Percentiles rank a stretch among this genome's conserved stretches.
Conservation (phyloP, 2,888 invertebrate genomes). For the Limnephilus marmoratus region DNA sequence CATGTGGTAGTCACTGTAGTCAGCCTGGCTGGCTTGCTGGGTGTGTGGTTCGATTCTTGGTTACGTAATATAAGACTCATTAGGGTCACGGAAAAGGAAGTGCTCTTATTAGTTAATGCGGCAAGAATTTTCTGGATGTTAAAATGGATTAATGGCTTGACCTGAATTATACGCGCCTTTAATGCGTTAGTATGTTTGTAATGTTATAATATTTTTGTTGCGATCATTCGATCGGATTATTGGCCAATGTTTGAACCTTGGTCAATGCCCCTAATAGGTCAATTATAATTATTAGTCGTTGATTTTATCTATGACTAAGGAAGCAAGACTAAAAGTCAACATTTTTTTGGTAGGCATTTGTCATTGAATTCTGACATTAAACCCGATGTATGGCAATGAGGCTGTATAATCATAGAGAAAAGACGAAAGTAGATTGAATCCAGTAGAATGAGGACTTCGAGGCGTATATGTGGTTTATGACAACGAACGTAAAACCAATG, state of each 20-base stretch:
- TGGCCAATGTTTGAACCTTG: background rate
- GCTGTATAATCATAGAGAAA: too few relatives aligned
- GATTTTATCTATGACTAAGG: background rate
- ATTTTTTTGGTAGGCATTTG: background rate
- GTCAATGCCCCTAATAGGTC: background rate
- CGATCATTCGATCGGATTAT: background rate
- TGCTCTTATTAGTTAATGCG: background rate
- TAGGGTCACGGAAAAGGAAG: conserved; percentile 37
- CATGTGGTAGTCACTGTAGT: background rate
- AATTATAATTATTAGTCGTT: background rate
- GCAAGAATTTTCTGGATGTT: conserved; percentile 11
- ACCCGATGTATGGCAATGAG: too few relatives aligned
- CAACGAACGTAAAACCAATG: too few relatives aligned
- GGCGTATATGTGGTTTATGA: too few relatives aligned
- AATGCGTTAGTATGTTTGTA: background rate
- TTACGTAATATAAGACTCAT: conserved; percentile 17
- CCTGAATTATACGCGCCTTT: background rate
- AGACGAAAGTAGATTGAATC: too few relatives aligned
- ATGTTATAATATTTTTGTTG: background rate
- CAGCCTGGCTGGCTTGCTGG: background rate
- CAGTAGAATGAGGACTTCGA: too few relatives aligned
- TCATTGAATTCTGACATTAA: too few relatives aligned
- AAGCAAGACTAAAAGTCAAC: background rate
- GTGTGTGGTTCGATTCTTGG: conserved; percentile 14
- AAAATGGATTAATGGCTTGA: background rate